Base-by-base conservation (phyloP, 1,140 invertebrate species). In the Drosophila sturtevanti region DNA sequence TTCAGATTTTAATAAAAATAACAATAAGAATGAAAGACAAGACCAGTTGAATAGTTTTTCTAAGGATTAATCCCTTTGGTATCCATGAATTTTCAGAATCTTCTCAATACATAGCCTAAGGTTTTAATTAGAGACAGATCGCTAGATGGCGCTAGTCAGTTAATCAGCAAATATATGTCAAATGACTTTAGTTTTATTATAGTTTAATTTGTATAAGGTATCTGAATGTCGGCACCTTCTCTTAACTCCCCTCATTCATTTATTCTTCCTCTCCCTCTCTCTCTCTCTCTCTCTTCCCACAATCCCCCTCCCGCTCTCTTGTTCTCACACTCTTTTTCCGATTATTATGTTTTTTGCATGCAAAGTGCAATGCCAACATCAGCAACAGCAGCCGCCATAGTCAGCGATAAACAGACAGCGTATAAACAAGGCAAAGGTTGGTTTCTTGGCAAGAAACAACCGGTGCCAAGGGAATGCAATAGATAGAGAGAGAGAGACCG, bases 311-410 rank as follows among this genome's bases (percentile, higher is more conserved):
- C 16, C 14, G 18, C 58, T 59, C 66, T 16, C 59, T 37, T 37
- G 24, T 27, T 21, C n/a, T 56, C 35, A 48, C 41, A 48, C 18
- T 41, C 63, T 61, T 48, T 54, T 21, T 18, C 61, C 63, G 79
- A 84, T 87, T 82, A 89, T 87, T 84, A 77, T 89, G 84, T 77
- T 89, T 86, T 87, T 82, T 89, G 84, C 84, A 87, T 87, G 69
- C 84, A 87, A 89, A 87, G 84, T 87, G 84, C 84, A 87, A 54
- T 84, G 84, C 82, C 75, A 81, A 81, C 81, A 77, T 63, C 79
- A 73, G 63, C 63, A 37, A 35, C 12, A 55, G 62, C 22, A 24
- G 24, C 51, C 37, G 62, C 41, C 21, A 18, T 37, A 58, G 41
- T 38, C 21, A 61, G 68, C 77, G 81, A 85, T 85, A 85, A 85